Percentiles rank a stretch among this genome's conserved stretches.
Evolutionary conservation across 2,888 invertebrate species (phyloP).

Genomic region (Ichneumon xanthorius): DNA sequence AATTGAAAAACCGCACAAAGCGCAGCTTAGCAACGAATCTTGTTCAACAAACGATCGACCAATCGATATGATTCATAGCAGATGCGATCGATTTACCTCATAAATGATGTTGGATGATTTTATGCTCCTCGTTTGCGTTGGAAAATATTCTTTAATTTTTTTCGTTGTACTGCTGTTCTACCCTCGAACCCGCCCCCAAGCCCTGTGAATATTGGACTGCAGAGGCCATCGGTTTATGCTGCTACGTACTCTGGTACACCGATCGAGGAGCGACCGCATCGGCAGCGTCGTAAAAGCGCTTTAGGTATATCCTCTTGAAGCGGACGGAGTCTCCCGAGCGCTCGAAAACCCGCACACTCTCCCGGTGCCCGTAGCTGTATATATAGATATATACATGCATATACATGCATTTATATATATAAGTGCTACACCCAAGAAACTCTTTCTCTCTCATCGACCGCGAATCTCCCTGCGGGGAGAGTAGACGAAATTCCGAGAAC

Average conservation of each 20-base stretch:
- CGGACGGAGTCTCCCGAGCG: constrained; percentile 41
- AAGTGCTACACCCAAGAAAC: constrained; percentile 32
- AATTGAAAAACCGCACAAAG: too few species aligned
- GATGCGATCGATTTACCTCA: too few species aligned
- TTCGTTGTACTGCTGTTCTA: not conserved
- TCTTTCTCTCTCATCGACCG: constrained; percentile 11
- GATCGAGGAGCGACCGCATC: constrained; percentile 40
- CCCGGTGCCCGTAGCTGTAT: constrained; percentile 46
- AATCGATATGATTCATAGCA: not conserved
- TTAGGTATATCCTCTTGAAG: constrained; percentile 66
- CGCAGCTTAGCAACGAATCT: not conserved
- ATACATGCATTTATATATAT: not conserved
- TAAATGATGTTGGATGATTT: too few species aligned
- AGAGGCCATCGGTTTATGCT: constrained; percentile 33
- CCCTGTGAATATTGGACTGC: constrained; percentile 33
- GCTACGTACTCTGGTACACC: constrained; percentile 50
- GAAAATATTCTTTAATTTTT: too few species aligned
- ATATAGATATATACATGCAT: not conserved
- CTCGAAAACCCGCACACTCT: constrained; percentile 50
- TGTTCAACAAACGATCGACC: too few species aligned
- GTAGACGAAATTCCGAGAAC: constrained; percentile 66
- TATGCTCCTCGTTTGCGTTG: too few species aligned
- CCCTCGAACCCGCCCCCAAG: constrained; percentile 24
- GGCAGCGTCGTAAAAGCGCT: constrained; percentile 59
- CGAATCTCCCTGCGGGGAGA: constrained; percentile 50